These are phyloP conservation scores for Tragelaphus oryx DNA, from an alignment of 2,797 vertebrate genomes.

Conservation along the genomic window DNA sequence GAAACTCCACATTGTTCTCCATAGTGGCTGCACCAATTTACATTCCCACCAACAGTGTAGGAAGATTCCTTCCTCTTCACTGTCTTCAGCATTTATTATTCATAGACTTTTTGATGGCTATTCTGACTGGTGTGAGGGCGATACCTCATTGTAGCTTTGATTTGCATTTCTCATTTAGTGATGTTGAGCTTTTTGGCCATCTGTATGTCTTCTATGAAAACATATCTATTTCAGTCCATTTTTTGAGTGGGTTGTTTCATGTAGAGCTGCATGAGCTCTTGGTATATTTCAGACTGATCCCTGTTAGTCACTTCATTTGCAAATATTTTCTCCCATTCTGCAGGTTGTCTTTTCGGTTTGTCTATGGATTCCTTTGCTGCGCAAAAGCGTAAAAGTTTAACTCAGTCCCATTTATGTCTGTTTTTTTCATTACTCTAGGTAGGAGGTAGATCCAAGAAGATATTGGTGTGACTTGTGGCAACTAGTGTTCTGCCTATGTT, in stretches of 20 bases:
- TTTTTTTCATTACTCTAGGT: not conserved
- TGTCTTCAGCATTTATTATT: not conserved
- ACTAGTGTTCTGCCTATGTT: not conserved
- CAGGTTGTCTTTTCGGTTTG: not conserved
- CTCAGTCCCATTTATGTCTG: not conserved
- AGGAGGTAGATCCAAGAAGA: not conserved
- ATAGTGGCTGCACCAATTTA: not conserved
- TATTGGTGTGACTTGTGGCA: not conserved
- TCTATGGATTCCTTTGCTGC: not conserved
- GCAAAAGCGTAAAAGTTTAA: not conserved
- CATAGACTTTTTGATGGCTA: not conserved
- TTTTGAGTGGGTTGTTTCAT: not conserved
- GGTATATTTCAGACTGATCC: not conserved
- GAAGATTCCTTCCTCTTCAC: not conserved
- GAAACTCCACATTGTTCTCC: not conserved
- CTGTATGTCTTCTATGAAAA: not conserved
- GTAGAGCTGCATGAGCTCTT: not conserved
- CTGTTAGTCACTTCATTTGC: not conserved
- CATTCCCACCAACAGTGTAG: not conserved
- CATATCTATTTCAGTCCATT: not conserved
- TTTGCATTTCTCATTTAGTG: not conserved
- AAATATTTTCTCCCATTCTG: not conserved
- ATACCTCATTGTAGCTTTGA: not conserved
- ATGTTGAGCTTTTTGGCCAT: not conserved
- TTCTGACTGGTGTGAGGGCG: not conserved